Percentiles rank a stretch among this genome's conserved stretches.
Evolutionary conservation across 2,797 vertebrate species (phyloP).

Genomic region (Acrocephalus scirpaceus): DNA sequence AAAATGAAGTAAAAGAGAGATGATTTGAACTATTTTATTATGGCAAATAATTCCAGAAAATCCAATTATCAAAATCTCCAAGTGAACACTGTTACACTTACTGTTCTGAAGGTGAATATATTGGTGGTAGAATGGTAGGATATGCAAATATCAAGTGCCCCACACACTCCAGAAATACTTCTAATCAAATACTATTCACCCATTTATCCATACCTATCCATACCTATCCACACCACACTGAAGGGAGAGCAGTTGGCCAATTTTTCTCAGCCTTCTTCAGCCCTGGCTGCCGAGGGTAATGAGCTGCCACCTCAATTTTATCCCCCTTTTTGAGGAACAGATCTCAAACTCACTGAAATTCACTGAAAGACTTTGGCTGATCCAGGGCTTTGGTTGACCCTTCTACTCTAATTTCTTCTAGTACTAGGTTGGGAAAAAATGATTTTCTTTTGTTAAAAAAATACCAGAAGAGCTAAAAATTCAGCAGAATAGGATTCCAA

Average conservation of each 20-base stretch:
- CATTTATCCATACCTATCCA: too few relatives aligned
- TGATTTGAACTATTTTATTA: background rate
- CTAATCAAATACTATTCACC: background rate
- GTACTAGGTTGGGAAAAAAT: background rate
- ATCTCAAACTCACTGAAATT: background rate
- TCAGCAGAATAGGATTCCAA: background rate
- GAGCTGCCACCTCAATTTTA: background rate
- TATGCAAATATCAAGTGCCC: background rate
- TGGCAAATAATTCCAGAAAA: background rate
- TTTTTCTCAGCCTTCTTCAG: background rate
- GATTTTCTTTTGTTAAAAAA: background rate
- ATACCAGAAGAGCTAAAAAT: background rate
- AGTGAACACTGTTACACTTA: background rate
- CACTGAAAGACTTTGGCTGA: background rate
- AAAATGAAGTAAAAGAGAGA: background rate
- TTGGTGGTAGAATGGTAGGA: background rate
- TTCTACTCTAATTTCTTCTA: background rate
- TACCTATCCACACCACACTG: background rate
- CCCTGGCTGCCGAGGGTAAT: rapidly evolving
- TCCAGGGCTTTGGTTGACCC: background rate
- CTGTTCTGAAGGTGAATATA: background rate
- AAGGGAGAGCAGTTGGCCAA: background rate
- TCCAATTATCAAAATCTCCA: background rate
- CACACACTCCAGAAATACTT: background rate
- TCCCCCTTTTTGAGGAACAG: background rate